Evolutionary conservation across 2,888 invertebrate genomes (phyloP).

Genomic region (Microdon myrmicae): DNA sequence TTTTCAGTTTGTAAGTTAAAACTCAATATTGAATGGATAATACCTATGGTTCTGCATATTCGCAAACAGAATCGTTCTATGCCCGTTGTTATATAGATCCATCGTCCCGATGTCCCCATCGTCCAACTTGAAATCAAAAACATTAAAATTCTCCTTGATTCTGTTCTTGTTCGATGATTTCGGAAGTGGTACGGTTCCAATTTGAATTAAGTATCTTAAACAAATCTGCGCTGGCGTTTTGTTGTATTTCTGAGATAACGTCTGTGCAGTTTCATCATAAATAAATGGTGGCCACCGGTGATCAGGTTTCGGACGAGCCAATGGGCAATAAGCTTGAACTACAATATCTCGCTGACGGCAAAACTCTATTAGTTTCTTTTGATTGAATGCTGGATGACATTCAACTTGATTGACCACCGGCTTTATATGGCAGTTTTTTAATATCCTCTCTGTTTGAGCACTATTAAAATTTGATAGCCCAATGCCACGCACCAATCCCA

Average conservation of each 20-base stretch:
- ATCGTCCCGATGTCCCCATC: conserved; percentile 66
- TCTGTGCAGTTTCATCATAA: conserved; percentile 65
- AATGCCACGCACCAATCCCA: conserved; percentile 60
- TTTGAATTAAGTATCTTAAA: conserved; percentile 72
- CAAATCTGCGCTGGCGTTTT: conserved; percentile 74
- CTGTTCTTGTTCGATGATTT: conserved; percentile 70
- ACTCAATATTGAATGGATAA: conserved; percentile 60
- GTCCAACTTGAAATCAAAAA: conserved; percentile 71
- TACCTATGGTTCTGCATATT: conserved; percentile 61
- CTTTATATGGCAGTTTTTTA: conserved; percentile 60
- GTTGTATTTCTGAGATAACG: conserved; percentile 71
- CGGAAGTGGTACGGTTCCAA: conserved; percentile 70
- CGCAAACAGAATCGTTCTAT: conserved; percentile 61
- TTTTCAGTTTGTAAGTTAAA: no score
- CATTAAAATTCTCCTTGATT: conserved; percentile 69
- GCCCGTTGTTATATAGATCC: conserved; percentile 48
- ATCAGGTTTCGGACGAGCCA: conserved; percentile 73
- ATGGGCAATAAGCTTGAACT: conserved; percentile 78
- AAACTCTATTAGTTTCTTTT: conserved; percentile 73
- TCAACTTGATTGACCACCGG: conserved; percentile 65
- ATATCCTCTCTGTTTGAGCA: conserved; percentile 60
- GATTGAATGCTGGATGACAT: conserved; percentile 65
- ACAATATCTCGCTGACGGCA: conserved; percentile 73
- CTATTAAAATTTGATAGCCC: conserved; percentile 65
- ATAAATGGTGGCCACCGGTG: conserved; percentile 68